These are phyloP conservation scores for Dicrurus megarhynchus DNA, from an alignment of 2,113 vertebrate species.

Conservation along the genomic window DNA sequence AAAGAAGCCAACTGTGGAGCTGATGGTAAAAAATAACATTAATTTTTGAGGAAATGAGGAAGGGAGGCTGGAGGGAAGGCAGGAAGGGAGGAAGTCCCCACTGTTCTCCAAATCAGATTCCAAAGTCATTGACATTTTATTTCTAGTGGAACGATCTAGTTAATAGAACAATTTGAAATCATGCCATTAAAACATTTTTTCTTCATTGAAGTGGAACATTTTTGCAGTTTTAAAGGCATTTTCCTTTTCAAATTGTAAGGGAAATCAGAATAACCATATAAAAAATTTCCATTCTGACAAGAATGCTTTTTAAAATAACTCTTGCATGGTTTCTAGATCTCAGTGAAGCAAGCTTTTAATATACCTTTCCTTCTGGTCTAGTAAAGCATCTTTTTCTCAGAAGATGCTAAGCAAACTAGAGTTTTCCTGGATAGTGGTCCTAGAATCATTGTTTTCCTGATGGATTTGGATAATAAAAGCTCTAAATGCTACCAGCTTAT, in stretches of 20 bases:
- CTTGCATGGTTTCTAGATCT: neutral
- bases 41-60: neutral
- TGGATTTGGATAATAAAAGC: neutral
- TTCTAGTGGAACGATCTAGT: neutral
- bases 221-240: neutral
- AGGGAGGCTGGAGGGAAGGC: neutral
- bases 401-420: neutral
- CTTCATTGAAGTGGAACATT: fast-evolving
- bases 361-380: neutral
- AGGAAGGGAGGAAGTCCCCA: neutral
- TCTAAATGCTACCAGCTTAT: neutral
- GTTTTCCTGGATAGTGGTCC: neutral
- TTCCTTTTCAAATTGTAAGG: neutral
- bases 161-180: neutral
- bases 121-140: neutral
- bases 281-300: neutral
- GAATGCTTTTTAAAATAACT: neutral
- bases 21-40: neutral
- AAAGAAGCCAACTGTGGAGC: neutral
- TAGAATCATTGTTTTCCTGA: neutral
- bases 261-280: neutral
- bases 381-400: neutral
- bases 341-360: neutral
- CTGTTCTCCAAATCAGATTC: neutral
- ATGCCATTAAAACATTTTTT: neutral